Evolutionary conservation across 2,797 vertebrate species (phyloP), one percentile per base, ranked within the genome.

Genomic region (Crax fasciolata): DNA sequence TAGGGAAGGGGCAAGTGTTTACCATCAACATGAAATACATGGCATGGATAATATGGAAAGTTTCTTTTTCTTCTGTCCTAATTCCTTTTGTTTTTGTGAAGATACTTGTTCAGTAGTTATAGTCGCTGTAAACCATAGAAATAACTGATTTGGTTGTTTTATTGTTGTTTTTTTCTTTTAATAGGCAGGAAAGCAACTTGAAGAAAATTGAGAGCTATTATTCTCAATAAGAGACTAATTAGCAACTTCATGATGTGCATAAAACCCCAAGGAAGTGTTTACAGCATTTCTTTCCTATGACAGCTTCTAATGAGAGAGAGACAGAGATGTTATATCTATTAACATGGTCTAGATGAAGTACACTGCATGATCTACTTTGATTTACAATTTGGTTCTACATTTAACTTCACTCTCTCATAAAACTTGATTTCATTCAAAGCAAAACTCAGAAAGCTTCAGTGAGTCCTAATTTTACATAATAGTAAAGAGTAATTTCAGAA

Each of bases 231-330:
- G 44, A 92, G 35, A 35, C 54, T 82, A 73, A 89, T 89, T 84
- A 91, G 15, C 28, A 87, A 93, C 87, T 35, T 71, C 58, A 38
- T 55, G 61, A 72, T 70, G 32, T 72, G 38, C 41, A 44, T 73
- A 88, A 94, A 80, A 83, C 68, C 70, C 89, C 73, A 87, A 75
- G 67, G 88, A 94, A 88, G 32, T 87, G 28, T 95, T 95, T 93
- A 66, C 54, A 90, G 19, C 44, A 65, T 91, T 96, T 96, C 35
- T 96, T 94, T 96, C 91, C 57, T 89, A n/a, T 91, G 72, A 58
- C 43, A 66, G 24, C 88, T 96, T 95, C 90, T 97, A 96, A 94
- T 94, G 78, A 95, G 73, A 89, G 54, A 95, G 57, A 41, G 96
- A 86, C 65, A 91, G 79, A 95, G 35, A 83, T 59, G 71, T 25